These are phyloP conservation scores for Hypomecis punctinalis DNA, from an alignment of 2,888 invertebrate species.

Conservation along the genomic window DNA sequence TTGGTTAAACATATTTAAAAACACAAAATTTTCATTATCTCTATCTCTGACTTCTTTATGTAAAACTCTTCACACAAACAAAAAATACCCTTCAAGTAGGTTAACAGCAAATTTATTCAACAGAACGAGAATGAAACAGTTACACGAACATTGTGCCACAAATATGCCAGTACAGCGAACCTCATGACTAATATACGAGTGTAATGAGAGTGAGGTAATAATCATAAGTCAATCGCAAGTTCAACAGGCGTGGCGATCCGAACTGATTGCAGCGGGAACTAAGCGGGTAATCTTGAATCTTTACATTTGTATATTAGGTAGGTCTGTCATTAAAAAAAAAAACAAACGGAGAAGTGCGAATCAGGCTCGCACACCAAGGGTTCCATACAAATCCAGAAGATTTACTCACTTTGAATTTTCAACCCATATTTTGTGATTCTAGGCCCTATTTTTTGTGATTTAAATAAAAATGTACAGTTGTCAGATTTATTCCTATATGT, in stretches of 20 bases:
- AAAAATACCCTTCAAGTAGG: constrained; percentile 7
- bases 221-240: constrained; percentile 36
- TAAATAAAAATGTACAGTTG: too few species aligned
- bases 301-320: background rate
- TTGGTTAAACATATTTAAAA: too few species aligned
- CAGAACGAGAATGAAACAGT: constrained; percentile 17
- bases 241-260: constrained; percentile 40
- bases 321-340: too few species aligned
- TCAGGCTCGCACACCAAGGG: too few species aligned
- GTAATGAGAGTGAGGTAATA: constrained; percentile 34
- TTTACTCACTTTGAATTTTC: too few species aligned
- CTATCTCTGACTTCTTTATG: background rate
- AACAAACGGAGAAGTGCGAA: too few species aligned
- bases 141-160: background rate
- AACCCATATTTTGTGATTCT: too few species aligned
- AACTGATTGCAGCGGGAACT: constrained; percentile 35
- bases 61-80: background rate
- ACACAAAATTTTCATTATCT: too few species aligned
- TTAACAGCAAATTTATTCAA: constrained; percentile 10
- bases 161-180: constrained; percentile 18
- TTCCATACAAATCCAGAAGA: too few species aligned
- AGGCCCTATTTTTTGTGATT: too few species aligned
- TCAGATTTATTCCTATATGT: too few species aligned
- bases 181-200: constrained; percentile 21
- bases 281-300: constrained; percentile 19